phyloP scores from a whole-genome alignment of 2,888 invertebrate genomes.

The Eupeodes latifasciatus region DNA sequence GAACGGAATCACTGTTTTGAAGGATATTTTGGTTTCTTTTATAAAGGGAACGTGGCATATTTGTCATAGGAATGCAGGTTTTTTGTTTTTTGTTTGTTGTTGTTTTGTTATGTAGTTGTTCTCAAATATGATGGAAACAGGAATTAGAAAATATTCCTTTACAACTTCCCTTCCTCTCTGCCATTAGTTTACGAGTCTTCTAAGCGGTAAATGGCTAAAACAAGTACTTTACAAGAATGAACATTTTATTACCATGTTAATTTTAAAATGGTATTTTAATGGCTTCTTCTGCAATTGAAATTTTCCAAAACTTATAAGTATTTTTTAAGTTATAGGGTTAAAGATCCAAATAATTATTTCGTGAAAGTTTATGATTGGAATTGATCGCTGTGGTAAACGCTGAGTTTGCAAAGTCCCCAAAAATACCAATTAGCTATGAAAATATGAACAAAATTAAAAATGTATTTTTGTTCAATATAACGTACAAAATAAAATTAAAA shows the following conservation, averaged over 20 bases:
- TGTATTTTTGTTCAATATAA: too few species aligned
- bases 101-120: background rate
- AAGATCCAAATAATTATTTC: too few species aligned
- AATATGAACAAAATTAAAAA: too few species aligned
- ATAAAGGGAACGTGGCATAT: slow-evolving; percentile 4
- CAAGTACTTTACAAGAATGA: background rate
- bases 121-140: slow-evolving; percentile 19
- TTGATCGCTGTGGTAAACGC: too few species aligned
- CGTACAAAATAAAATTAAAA: too few species aligned
- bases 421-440: too few species aligned
- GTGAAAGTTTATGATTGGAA: too few species aligned
- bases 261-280: slow-evolving; percentile 36
- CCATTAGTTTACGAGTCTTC: too few species aligned
- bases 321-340: background rate
- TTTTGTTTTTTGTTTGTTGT: slow-evolving; percentile 13
- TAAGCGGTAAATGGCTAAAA: background rate
- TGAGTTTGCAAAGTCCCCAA: too few species aligned
- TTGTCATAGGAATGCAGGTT: slow-evolving; percentile 50
- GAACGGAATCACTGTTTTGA: too few species aligned
- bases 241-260: slow-evolving; percentile 47
- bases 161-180: too few species aligned
- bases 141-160: background rate
- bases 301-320: background rate
- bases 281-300: slow-evolving; percentile 41
- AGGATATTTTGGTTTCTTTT: slow-evolving; percentile 40